Conservation (phyloP, 2,888 invertebrate genomes). For the Cheilosia soror region DNA sequence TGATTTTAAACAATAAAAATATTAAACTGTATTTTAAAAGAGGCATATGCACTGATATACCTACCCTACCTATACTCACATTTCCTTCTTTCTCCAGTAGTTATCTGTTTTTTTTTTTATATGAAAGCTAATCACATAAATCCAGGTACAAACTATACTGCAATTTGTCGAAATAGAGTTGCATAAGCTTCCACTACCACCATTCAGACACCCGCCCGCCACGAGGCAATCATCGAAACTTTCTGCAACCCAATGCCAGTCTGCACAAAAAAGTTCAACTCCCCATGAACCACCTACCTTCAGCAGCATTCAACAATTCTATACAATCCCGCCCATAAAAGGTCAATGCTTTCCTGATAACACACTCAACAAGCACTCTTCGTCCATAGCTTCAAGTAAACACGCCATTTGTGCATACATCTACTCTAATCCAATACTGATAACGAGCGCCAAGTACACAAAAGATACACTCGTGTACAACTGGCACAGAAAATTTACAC, state of each 20-base stretch:
- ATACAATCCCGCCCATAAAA: conserved; percentile 51
- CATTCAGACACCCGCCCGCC: not conserved
- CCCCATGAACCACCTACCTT: not conserved
- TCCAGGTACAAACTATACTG: not conserved
- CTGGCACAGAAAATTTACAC: conserved; percentile 30
- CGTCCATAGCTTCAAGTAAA: conserved; percentile 20
- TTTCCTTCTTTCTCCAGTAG: not conserved
- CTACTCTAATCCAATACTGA: conserved; percentile 10
- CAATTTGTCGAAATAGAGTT: conserved; percentile 1
- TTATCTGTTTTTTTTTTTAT: not conserved
- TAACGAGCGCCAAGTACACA: conserved; percentile 30
- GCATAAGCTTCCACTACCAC: conserved; percentile 13
- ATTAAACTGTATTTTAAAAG: too few relatives aligned
- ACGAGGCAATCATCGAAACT: not conserved
- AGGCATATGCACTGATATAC: too few relatives aligned
- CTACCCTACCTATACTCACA: not conserved
- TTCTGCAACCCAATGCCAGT: conserved; percentile 9
- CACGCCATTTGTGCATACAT: conserved; percentile 30
- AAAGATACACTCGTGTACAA: conserved; percentile 23
- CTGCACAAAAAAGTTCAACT: not conserved
- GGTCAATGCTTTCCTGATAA: conserved; percentile 73
- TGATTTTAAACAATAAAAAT: too few relatives aligned
- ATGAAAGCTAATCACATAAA: not conserved
- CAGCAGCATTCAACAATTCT: conserved; percentile 15
- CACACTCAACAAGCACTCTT: conserved; percentile 40